Percentiles rank a stretch among this genome's conserved stretches.
Conservation (phyloP, 2,113 vertebrate species). For the Pluvianellus socialis region DNA sequence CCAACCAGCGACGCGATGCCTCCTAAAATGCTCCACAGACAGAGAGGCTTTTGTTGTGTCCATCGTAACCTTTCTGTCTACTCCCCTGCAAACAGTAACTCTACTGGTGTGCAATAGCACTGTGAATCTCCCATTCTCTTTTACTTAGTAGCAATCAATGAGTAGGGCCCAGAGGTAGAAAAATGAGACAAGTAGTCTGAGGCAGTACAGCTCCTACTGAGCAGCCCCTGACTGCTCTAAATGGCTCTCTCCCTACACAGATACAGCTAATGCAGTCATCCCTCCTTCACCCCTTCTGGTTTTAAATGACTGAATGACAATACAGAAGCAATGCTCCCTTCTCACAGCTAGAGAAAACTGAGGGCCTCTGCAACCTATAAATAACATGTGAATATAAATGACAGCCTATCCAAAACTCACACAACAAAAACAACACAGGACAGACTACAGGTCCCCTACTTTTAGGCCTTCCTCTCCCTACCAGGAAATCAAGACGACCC, state of each 20-base stretch:
- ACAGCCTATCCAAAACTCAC: neutral
- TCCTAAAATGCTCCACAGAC: neutral
- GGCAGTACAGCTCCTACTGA: neutral
- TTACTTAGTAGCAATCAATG: rapidly evolving
- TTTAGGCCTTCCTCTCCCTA: neutral
- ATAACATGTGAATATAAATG: neutral
- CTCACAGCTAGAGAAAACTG: neutral
- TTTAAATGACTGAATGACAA: neutral
- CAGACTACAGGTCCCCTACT: neutral
- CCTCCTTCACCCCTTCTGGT: neutral
- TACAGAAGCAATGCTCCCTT: rapidly evolving
- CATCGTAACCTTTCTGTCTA: neutral
- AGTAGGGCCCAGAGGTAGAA: neutral
- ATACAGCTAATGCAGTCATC: neutral
- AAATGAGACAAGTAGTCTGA: neutral
- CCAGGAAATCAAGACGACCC: neutral
- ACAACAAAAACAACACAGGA: neutral
- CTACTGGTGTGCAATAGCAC: neutral
- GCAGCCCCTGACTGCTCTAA: neutral
- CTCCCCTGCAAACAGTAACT: neutral
- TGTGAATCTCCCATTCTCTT: neutral
- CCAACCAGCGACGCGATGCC: neutral
- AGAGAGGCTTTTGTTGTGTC: neutral
- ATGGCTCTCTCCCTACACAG: neutral
- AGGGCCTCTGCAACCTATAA: neutral